Evolutionary conservation across 1,140 invertebrate species (phyloP).

Genomic region (Phenacoccus solenopsis): DNA sequence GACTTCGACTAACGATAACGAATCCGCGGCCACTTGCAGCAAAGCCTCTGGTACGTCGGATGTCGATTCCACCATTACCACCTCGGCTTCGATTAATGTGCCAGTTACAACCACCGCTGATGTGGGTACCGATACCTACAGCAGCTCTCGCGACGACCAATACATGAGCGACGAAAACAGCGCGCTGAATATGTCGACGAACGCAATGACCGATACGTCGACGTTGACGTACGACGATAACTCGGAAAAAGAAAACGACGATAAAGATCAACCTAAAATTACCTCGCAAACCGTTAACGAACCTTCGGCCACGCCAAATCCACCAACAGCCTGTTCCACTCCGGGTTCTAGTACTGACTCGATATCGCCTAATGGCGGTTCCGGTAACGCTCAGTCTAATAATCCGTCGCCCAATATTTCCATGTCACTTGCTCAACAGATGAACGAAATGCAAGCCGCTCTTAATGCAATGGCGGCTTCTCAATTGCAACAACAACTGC

Average conservation of each 20-base stretch:
- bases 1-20: not conserved
- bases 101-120: not conserved
- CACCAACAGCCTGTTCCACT: constrained; percentile 41
- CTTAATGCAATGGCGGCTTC: constrained; percentile 65
- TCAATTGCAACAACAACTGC: constrained; percentile 71
- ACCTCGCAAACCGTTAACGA: not conserved
- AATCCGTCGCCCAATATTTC: constrained; percentile 31
- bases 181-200: constrained; percentile 19
- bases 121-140: not conserved
- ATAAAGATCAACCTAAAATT: too few relatives aligned
- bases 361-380: constrained; percentile 33
- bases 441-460: constrained; percentile 73
- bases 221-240: constrained; percentile 43
- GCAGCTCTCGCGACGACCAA: too few relatives aligned
- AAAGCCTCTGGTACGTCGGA: not conserved
- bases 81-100: constrained; percentile 17
- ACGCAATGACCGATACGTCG: constrained; percentile 32
- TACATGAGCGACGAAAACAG: not conserved
- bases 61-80: constrained; percentile 30
- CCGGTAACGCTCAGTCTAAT: constrained; percentile 30
- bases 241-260: constrained; percentile 34
- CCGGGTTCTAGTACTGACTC: constrained; percentile 49
- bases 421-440: constrained; percentile 57
- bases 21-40: not conserved
- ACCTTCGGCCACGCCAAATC: constrained; percentile 45